Percentiles rank a stretch among this genome's conserved stretches.
Evolutionary conservation across 2,888 invertebrate genomes (phyloP).

Genomic region (Calameuta idolon): DNA sequence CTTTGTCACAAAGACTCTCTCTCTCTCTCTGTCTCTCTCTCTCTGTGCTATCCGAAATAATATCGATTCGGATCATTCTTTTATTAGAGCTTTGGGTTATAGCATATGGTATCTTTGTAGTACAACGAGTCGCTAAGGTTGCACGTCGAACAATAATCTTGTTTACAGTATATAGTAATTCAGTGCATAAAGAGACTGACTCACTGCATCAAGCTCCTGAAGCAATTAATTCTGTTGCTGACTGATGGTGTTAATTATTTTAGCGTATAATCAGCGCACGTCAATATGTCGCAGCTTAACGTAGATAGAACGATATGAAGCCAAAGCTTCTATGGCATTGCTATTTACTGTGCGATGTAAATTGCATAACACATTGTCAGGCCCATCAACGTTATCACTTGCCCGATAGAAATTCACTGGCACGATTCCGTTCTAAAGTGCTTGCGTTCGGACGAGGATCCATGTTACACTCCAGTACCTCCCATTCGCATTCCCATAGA

Average conservation of each 20-base stretch:
- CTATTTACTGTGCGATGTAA: not conserved
- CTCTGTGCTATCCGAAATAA: not conserved
- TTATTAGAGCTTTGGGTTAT: not conserved
- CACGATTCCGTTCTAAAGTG: not conserved
- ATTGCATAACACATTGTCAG: not conserved
- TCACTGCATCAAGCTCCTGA: not conserved
- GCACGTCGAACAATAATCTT: not conserved
- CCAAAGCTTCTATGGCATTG: not conserved
- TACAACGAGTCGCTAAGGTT: too few relatives aligned
- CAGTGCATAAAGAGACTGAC: not conserved
- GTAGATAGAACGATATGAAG: not conserved
- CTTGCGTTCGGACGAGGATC: not conserved
- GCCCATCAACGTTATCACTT: not conserved
- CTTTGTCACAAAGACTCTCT: not conserved
- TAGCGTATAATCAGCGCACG: not conserved
- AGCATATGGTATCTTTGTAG: not conserved
- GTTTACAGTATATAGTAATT: not conserved
- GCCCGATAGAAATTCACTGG: not conserved
- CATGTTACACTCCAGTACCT: not conserved
- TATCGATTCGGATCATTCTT: not conserved
- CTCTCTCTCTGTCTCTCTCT: not conserved
- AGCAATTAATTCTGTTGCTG: not conserved
- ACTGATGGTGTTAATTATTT: not conserved
- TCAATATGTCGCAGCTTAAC: not conserved
- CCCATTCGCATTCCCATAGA: not conserved